Percentiles rank a stretch among this genome's conserved stretches.
Conservation (phyloP, 2,888 invertebrate genomes). For the Odontocolon sp. region DNA sequence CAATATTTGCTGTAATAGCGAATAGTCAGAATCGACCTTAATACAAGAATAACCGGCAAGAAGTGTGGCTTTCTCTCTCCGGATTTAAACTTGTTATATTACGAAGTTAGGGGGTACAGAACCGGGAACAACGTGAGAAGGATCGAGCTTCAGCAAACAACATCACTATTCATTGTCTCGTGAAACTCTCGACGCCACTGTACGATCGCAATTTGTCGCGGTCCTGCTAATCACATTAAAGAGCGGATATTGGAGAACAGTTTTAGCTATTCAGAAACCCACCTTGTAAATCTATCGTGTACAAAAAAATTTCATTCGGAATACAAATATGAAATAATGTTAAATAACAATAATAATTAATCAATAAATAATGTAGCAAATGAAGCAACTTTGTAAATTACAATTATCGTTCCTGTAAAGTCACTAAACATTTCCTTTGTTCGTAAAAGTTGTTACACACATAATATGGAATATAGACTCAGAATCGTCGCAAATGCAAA, state of each 20-base stretch:
- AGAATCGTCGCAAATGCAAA: no score
- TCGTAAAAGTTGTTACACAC: no score
- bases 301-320: background rate
- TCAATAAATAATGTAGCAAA: no score
- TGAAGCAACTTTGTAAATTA: no score
- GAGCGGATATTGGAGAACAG: constrained; percentile 8
- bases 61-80: background rate
- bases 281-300: background rate
- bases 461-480: no score
- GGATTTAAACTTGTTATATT: constrained; percentile 22
- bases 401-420: no score
- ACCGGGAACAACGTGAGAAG: background rate
- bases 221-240: constrained; percentile 32
- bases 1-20: background rate
- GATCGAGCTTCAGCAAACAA: constrained; percentile 46
- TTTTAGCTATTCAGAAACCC: background rate
- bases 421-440: no score
- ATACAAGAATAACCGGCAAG: background rate
- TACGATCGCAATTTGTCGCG: constrained; percentile 26
- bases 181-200: constrained; percentile 22
- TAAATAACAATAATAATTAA: no score
- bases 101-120: constrained; percentile 29
- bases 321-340: background rate
- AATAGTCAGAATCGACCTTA: background rate
- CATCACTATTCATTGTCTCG: constrained; percentile 46